Percentiles rank a stretch among this genome's conserved stretches.
phyloP scores from a whole-genome alignment of 2,797 vertebrate genomes.

The Tokudaia muenninki region DNA sequence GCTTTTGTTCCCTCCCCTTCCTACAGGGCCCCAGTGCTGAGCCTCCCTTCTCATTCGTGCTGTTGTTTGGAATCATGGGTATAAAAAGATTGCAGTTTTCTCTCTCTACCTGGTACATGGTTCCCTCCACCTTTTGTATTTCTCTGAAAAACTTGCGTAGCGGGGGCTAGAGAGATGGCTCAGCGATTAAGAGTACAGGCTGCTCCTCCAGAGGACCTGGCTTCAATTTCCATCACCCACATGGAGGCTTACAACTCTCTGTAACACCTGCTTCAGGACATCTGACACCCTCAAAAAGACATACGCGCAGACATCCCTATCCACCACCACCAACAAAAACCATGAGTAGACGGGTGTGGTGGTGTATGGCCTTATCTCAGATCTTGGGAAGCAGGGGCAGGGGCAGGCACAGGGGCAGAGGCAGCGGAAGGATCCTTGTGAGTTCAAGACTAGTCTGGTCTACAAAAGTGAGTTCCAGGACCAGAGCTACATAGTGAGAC shows the following conservation, averaged over 20 bases:
- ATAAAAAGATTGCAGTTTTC: not conserved
- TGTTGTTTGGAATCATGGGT: not conserved
- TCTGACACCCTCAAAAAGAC: not conserved
- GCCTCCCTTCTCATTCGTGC: accelerated
- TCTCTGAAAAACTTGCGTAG: not conserved
- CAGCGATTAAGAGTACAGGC: not conserved
- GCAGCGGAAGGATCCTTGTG: no score
- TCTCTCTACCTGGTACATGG: not conserved
- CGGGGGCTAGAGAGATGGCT: not conserved
- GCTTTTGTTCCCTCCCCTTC: not conserved
- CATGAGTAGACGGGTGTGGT: no score
- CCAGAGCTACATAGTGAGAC: not conserved
- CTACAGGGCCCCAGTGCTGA: no score
- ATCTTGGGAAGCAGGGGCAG: no score
- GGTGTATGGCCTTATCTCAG: no score
- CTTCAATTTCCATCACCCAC: not conserved
- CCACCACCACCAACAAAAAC: no score
- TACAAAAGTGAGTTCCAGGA: not conserved
- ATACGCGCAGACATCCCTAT: no score
- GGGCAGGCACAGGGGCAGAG: no score
- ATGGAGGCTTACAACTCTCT: not conserved
- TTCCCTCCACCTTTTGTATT: not conserved
- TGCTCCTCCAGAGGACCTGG: not conserved
- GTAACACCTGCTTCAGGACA: not conserved
- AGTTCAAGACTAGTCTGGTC: not conserved